Evolutionary conservation across 2,888 invertebrate genomes (phyloP), one percentile per base, ranked within the genome.

Genomic region (Caenorhabditis sp.): DNA sequence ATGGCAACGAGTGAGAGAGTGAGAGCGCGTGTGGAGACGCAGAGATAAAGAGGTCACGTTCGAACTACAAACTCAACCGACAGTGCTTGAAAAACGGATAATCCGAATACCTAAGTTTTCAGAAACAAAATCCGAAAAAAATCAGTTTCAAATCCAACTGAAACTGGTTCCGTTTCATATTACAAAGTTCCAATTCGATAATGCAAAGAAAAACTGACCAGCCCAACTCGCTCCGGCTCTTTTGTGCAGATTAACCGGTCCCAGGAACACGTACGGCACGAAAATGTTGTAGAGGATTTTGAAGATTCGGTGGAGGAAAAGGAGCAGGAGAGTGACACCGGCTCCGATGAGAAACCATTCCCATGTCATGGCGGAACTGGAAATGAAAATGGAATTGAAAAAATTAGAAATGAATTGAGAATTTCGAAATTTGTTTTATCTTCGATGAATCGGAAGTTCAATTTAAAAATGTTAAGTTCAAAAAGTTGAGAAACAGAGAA

Each of bases 211-310:
- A n/a, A n/a, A n/a, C n/a, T n/a, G n/a, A 89, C 89, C 89, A 26
- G 90, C 90, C 89, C 89, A 90, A 22, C 83, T 70, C 2, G 82
- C 81, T 32, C 90, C 90, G 11, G 90, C 89, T 62, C 87, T 86
- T 60, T 83, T 84, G 56, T 86, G 82, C 64, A 90, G 82, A 78
- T 90, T 82, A 51, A 88, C 83, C 8, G 88, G 86, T 11, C 70
- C 40, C 26, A 72, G 83, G 40, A 89, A 24, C 53, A 85, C 65
- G 68, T 85, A 90, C 2, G 88, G 87, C 55, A 84, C 89, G 22
- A 87, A 24, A 60, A 88, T 83, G 62, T 85, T 83, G 74, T 77
- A 80, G 26, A 86, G 4, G 18, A 81, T 37, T 22, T 24, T 26
- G 9, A 87, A 22, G 26, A 89, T 28, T 18, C 71, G 60, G 40